A percentile compares a stretch with the other conserved stretches of the same genome.
Conservation (phyloP, 2,888 invertebrate species). For the Cantharis lateralis region DNA sequence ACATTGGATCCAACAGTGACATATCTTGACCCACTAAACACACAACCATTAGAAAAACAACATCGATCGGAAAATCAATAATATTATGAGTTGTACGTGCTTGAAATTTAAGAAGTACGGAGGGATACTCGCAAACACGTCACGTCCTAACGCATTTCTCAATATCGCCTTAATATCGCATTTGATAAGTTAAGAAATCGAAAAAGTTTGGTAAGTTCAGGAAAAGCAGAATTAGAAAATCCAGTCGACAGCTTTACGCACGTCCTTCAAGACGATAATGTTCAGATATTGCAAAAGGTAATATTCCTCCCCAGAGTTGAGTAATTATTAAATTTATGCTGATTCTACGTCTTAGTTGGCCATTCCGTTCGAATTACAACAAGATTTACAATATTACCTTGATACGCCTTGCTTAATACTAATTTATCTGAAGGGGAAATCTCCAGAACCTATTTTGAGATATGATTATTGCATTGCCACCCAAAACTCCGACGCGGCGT, state of each 20-base stretch:
- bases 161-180: conserved; percentile 45
- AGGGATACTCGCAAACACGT: conserved; percentile 35
- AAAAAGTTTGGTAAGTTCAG: conserved; percentile 33
- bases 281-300: conserved; percentile 33
- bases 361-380: conserved; percentile 56
- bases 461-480: conserved; percentile 50
- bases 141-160: conserved; percentile 46
- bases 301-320: conserved; percentile 50
- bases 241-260: conserved; percentile 5
- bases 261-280: conserved; percentile 12
- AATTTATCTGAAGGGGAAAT: conserved; percentile 54
- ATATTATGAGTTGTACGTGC: conserved; percentile 38
- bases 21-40: conserved; percentile 31
- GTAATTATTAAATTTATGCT: conserved; percentile 61
- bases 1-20: conserved; percentile 3
- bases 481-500: conserved; percentile 15
- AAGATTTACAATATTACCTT: conserved; percentile 60
- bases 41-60: conserved; percentile 31
- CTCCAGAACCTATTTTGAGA: conserved; percentile 45
- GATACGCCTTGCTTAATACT: conserved; percentile 58
- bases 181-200: conserved; percentile 47
- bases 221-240: conserved; percentile 14
- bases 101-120: conserved; percentile 27
- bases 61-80: conserved; percentile 40
- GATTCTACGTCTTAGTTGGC: conserved; percentile 59